Conservation (phyloP, 2,797 vertebrate genomes). For the Sebastes hopkinsi region DNA sequence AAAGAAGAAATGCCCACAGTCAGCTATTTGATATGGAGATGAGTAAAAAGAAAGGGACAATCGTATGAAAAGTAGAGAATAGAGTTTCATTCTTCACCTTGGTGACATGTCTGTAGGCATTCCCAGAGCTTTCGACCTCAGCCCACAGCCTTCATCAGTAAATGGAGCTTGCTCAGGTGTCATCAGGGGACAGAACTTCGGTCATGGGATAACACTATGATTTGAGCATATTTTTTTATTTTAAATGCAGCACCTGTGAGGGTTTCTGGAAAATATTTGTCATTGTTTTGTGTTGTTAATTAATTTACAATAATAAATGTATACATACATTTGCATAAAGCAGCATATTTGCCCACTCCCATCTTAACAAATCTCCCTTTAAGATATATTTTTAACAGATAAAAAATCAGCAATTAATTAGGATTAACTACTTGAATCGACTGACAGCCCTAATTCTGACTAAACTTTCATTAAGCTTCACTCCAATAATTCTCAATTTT, state of each 20-base stretch:
- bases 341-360: too few species aligned
- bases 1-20: background rate
- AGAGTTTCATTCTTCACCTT: background rate
- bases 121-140: background rate
- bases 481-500: background rate
- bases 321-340: too few species aligned
- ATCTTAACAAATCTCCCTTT: too few species aligned
- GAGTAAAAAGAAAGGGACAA: background rate
- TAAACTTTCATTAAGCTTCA: background rate
- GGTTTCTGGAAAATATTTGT: too few species aligned
- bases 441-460: too few species aligned
- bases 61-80: background rate
- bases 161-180: background rate
- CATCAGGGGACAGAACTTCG: background rate
- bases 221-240: too few species aligned
- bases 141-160: background rate
- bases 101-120: background rate
- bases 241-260: too few species aligned
- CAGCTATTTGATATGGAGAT: background rate
- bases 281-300: too few species aligned
- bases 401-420: too few species aligned
- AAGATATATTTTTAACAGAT: too few species aligned
- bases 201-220: background rate
- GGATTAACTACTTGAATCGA: too few species aligned
- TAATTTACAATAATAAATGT: too few species aligned